These are phyloP conservation scores for Gastrophysa polygoni DNA, from an alignment of 2,888 invertebrate species.

Conservation along the genomic window DNA sequence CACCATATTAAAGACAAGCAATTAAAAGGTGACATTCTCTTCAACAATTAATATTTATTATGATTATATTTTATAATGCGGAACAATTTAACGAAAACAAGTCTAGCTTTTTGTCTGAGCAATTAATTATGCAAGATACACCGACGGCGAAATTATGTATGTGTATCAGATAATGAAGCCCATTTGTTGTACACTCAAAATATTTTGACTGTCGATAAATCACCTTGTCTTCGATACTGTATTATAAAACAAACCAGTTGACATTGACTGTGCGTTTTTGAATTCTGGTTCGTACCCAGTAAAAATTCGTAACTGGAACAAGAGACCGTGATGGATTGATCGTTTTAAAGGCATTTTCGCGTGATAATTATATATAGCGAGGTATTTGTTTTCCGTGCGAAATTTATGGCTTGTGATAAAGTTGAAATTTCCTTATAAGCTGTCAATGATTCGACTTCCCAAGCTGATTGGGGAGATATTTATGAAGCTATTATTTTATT, in stretches of 20 bases:
- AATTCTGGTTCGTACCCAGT: slow-evolving; percentile 14
- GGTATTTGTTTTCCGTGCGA: not conserved
- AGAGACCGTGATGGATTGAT: not conserved
- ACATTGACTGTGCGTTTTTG: slow-evolving; percentile 30
- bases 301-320: slow-evolving; percentile 15
- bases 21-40: no score
- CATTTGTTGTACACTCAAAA: slow-evolving; percentile 3
- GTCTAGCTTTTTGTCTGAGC: not conserved
- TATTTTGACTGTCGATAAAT: slow-evolving; percentile 20
- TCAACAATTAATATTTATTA: no score
- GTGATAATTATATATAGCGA: not conserved
- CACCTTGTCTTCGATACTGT: slow-evolving; percentile 22
- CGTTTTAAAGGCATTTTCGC: slow-evolving; percentile 6
- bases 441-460: not conserved
- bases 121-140: not conserved
- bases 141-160: not conserved
- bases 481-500: no score
- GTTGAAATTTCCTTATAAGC: not conserved
- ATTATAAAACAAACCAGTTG: slow-evolving; percentile 26
- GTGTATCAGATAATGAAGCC: not conserved
- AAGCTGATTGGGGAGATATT: not conserved
- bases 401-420: not conserved
- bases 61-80: no score
- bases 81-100: not conserved
- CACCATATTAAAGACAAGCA: no score